These are phyloP conservation scores for Cottus gobio DNA, from an alignment of 2,113 vertebrate genomes.

Conservation along the genomic window DNA sequence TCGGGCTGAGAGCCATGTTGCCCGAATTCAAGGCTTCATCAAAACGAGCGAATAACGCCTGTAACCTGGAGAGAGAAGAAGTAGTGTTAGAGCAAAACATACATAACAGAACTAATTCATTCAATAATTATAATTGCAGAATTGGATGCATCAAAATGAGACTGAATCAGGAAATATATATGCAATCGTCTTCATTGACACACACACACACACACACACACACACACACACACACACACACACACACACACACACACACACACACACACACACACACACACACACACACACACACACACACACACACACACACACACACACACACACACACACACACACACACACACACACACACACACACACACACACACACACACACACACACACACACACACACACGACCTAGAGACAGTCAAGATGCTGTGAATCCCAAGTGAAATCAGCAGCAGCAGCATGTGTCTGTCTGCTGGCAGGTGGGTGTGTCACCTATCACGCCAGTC, in stretches of 20 bases:
- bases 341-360: background rate
- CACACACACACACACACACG: background rate
- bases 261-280: background rate
- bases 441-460: constrained; percentile 55
- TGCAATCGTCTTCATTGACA: background rate
- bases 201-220: too few relatives aligned
- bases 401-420: constrained; percentile 15
- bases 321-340: background rate
- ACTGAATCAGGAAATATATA: background rate
- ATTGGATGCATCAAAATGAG: background rate
- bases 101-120: background rate
- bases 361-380: background rate
- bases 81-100: constrained; percentile 17
- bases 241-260: background rate
- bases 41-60: constrained; percentile 93
- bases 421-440: constrained; percentile 23
- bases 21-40: constrained; percentile 95
- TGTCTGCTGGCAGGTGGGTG: constrained; percentile 61
- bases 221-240: background rate
- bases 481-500: constrained; percentile 53
- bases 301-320: background rate
- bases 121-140: background rate
- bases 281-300: background rate
- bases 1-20: constrained; percentile 90
- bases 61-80: constrained; percentile 85